Evolutionary conservation across 2,888 invertebrate genomes (phyloP), one percentile per base, ranked within the genome.

Genomic region (Drosophila multiciliata): DNA sequence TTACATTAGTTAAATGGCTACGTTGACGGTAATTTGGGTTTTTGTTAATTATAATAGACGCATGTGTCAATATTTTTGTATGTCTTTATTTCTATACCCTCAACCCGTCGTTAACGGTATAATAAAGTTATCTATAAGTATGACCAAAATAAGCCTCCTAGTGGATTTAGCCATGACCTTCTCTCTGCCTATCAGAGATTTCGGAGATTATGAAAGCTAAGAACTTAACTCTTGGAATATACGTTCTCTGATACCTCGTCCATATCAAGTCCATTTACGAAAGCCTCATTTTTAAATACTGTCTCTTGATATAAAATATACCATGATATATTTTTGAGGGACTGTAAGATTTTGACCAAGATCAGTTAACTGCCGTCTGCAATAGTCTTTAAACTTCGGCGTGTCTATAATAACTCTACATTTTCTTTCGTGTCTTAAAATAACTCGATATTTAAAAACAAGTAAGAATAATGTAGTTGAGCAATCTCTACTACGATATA

Each of bases 1-100:
- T 90, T 90, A 87, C 87, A 84, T 89, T 84, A 82, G 90, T 90
- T 90, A 89, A 87, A 85, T 87, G 82, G 70, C 62, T 53, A 61
- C 42, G 69, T 54, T 64, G 65, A 66, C 58, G 59, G 40, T 55
- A 66, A 58, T 50, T 55, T 66, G 68, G 66, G 50, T 58, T 57
- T 50, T 62, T 63, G 63, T 50, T 63, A 54, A 20, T 54, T 73
- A 42, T 49, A 29, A 38, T 66, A 36, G 62, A 54, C 61, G 68
- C 68, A 66, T 71, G 69, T 66, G 62, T 36, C 29, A 48, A 66
- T 35, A 40, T 65, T 65, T 64, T 42, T 12, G n/a, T 17, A 35
- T n/a, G 3, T 11, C 20, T 42, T 35, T 33, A 8, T 54, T 54
- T 63, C 11, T 57, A 50, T 12, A 45, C 15, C 45, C 8, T 45